These are phyloP conservation scores for Harpagoxenus sublaevis DNA, from an alignment of 2,888 invertebrate species.

Conservation along the genomic window DNA sequence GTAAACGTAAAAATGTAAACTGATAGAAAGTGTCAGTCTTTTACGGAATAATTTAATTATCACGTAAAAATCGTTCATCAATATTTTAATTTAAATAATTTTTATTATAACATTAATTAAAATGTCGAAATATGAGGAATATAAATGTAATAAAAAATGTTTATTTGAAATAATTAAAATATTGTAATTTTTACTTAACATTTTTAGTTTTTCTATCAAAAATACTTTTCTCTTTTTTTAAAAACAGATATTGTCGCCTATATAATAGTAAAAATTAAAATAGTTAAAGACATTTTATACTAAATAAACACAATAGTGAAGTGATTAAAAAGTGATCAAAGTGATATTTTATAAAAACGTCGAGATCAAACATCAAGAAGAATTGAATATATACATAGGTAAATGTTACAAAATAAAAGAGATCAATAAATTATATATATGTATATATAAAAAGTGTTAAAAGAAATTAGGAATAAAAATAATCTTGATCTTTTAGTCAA, in stretches of 20 bases:
- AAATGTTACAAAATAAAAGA: not conserved
- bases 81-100: not conserved
- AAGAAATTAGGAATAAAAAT: not conserved
- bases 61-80: not conserved
- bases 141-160: not conserved
- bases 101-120: not conserved
- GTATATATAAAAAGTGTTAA: not conserved
- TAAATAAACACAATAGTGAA: not conserved
- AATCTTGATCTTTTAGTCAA: not conserved
- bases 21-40: not conserved
- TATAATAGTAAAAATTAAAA: not conserved
- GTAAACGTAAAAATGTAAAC: not conserved
- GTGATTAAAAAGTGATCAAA: not conserved
- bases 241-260: not conserved
- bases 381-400: slow-evolving; percentile 9
- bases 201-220: not conserved
- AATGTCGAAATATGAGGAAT: not conserved
- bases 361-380: not conserved
- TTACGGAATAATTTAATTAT: not conserved
- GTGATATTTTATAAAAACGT: not conserved
- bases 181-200: not conserved
- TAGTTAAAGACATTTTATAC: not conserved
- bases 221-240: not conserved
- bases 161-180: not conserved
- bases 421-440: not conserved